phyloP scores from a whole-genome alignment of 2,797 vertebrate species.

The Kryptopterus vitreolus region DNA sequence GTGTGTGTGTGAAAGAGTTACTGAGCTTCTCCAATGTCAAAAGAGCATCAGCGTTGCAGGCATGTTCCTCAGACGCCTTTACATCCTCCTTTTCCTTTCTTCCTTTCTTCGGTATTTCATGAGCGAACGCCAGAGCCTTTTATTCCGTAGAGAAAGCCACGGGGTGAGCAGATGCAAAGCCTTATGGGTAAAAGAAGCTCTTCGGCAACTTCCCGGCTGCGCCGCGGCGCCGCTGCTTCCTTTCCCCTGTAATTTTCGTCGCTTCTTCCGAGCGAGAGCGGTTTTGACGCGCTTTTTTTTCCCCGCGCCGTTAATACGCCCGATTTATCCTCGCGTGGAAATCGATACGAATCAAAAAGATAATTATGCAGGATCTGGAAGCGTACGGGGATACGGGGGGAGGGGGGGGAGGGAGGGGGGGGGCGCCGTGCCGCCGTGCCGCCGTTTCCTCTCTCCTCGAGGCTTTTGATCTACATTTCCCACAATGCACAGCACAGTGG shows the following conservation, averaged over 20 bases:
- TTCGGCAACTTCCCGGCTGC: background rate
- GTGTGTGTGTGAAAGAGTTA: background rate
- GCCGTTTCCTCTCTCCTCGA: background rate
- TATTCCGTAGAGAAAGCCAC: conserved; percentile 12
- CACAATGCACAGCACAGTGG: conserved; percentile 16
- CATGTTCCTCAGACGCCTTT: background rate
- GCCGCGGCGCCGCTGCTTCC: background rate
- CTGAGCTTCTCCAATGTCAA: background rate
- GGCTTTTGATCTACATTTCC: conserved; percentile 18
- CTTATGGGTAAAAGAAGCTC: conserved; percentile 13
- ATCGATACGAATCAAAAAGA: conserved; percentile 6
- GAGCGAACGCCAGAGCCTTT: background rate
- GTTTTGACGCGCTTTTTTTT: background rate
- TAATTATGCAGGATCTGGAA: conserved; percentile 6
- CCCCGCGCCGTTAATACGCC: background rate
- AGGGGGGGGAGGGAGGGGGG: too few relatives aligned
- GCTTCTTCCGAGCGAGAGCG: conserved; percentile 11
- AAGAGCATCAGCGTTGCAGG: background rate
- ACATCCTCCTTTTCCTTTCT: background rate
- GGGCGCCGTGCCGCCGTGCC: too few relatives aligned
- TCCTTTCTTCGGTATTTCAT: background rate
- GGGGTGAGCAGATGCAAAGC: conserved; percentile 5
- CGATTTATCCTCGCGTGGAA: background rate
- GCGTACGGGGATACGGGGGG: background rate
- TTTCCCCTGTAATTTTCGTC: conserved; percentile 10